Conservation (phyloP, 2,113 vertebrate genomes). For the Nothobranchius kuhntae region DNA sequence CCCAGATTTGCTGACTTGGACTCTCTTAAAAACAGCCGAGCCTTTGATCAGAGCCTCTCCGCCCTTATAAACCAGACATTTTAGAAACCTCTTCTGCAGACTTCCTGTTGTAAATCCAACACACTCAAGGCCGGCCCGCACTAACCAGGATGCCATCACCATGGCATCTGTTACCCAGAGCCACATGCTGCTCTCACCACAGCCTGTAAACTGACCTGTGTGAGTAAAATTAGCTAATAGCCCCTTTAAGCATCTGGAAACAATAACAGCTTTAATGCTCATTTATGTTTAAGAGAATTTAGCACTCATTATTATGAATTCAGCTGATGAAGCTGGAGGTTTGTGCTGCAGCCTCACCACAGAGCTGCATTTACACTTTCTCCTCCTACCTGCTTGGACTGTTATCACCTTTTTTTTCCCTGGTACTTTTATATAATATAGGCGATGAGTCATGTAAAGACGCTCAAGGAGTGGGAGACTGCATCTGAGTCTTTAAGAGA, state of each 20-base stretch:
- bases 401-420: slow-evolving; percentile 42
- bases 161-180: not conserved
- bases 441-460: slow-evolving; percentile 65
- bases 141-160: slow-evolving; percentile 13
- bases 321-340: slow-evolving; percentile 20
- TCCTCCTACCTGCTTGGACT: slow-evolving; percentile 57
- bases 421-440: slow-evolving; percentile 66
- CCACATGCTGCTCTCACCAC: not conserved
- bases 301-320: slow-evolving; percentile 32
- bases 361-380: slow-evolving; percentile 41
- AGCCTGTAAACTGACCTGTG: not conserved
- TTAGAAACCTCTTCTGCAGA: not conserved
- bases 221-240: slow-evolving; percentile 1
- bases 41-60: not conserved
- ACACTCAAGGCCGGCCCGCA: not conserved
- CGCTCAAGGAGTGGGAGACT: slow-evolving; percentile 56
- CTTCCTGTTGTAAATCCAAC: slow-evolving; percentile 7
- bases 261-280: slow-evolving; percentile 5
- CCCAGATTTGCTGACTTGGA: not conserved
- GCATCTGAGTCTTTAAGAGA: slow-evolving; percentile 48
- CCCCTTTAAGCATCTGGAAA: slow-evolving; percentile 6
- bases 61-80: not conserved
- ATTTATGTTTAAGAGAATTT: slow-evolving; percentile 23
- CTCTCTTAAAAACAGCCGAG: not conserved
- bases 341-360: slow-evolving; percentile 23